Percentiles rank a stretch among this genome's conserved stretches.
Evolutionary conservation across 2,888 invertebrate genomes (phyloP).

Genomic region (Hoplodrina ambigua): DNA sequence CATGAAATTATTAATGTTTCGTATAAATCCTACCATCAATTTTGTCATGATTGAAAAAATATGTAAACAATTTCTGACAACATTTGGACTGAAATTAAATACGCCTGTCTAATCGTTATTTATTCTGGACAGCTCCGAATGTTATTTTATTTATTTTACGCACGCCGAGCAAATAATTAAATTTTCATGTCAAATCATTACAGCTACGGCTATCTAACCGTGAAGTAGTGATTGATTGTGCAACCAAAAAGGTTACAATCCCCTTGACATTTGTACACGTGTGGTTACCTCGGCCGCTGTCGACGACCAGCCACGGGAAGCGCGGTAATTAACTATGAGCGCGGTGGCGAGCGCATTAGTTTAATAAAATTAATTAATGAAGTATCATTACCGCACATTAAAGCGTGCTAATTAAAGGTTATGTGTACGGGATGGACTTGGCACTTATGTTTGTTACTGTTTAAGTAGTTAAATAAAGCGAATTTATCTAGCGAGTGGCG

Average conservation of each 20-base stretch:
- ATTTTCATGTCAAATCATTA: constrained; percentile 34
- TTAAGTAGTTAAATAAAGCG: constrained; percentile 6
- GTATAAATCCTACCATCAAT: constrained; percentile 23
- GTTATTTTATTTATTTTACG: constrained; percentile 32
- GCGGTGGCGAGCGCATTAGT: constrained; percentile 49
- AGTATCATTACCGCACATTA: constrained; percentile 57
- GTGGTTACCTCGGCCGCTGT: constrained; percentile 49
- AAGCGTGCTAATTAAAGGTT: constrained; percentile 43
- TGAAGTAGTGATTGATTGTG: constrained; percentile 46
- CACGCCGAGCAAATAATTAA: constrained; percentile 22
- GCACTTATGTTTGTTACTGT: constrained; percentile 6
- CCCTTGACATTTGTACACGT: constrained; percentile 62
- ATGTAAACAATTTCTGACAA: constrained; percentile 34
- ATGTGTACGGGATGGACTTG: constrained; percentile 12
- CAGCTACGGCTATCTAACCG: constrained; percentile 34
- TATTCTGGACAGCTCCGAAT: constrained; percentile 20
- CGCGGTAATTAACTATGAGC: constrained; percentile 49
- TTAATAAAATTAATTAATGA: constrained; percentile 56
- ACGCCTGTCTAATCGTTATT: constrained; percentile 26
- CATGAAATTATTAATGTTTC: constrained; percentile 25
- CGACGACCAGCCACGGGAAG: constrained; percentile 49
- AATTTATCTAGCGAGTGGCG: constrained; percentile 3
- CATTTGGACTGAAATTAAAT: constrained; percentile 42
- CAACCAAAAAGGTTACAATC: constrained; percentile 57
- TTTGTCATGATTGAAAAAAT: constrained; percentile 26